phyloP scores from a whole-genome alignment of 2,113 vertebrate genomes.

The Menidia beryllina region DNA sequence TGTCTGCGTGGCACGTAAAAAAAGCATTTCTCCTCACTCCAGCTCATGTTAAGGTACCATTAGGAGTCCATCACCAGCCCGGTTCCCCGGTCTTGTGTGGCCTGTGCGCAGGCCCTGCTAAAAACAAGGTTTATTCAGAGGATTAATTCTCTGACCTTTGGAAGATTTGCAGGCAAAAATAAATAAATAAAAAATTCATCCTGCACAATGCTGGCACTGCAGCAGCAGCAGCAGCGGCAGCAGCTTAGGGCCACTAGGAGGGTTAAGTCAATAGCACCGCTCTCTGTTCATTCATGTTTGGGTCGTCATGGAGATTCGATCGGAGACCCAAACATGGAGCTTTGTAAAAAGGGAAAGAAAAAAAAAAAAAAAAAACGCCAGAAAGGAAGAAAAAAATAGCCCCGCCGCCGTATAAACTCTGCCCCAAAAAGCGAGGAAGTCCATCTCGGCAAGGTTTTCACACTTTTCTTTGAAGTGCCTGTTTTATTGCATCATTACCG shows the following conservation, averaged over 20 bases:
- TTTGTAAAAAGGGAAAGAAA: conserved; percentile 27
- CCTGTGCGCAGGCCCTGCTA: conserved; percentile 56
- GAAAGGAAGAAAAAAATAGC: conserved; percentile 1
- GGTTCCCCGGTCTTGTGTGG: conserved; percentile 52
- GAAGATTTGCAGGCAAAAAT: conserved; percentile 71
- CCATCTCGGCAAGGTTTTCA: conserved; percentile 38
- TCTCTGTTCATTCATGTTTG: conserved; percentile 71
- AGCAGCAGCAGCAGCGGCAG: conserved; percentile 48
- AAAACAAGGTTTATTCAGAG: conserved; percentile 76
- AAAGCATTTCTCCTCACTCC: conserved; percentile 62
- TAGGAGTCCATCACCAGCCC: conserved; percentile 58
- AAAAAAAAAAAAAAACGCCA: conserved; percentile 5
- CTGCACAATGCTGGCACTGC: conserved; percentile 69
- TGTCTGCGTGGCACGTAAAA: conserved; percentile 74
- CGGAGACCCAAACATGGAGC: conserved; percentile 62
- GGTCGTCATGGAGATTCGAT: conserved; percentile 75
- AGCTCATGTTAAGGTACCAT: conserved; percentile 59
- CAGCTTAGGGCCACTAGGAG: conserved; percentile 74
- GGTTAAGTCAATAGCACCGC: conserved; percentile 76
- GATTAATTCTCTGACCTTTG: conserved; percentile 82
- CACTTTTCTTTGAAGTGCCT: conserved; percentile 30
- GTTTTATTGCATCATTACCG: conserved; percentile 41
- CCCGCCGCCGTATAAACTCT: conserved; percentile 21
- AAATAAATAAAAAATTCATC: conserved; percentile 57
- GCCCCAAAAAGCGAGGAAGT: conserved; percentile 21